A percentile compares a stretch with the other conserved stretches of the same genome.
These are phyloP conservation scores for Eustalomyia histrio DNA, from an alignment of 2,888 invertebrate species.

Conservation along the genomic window DNA sequence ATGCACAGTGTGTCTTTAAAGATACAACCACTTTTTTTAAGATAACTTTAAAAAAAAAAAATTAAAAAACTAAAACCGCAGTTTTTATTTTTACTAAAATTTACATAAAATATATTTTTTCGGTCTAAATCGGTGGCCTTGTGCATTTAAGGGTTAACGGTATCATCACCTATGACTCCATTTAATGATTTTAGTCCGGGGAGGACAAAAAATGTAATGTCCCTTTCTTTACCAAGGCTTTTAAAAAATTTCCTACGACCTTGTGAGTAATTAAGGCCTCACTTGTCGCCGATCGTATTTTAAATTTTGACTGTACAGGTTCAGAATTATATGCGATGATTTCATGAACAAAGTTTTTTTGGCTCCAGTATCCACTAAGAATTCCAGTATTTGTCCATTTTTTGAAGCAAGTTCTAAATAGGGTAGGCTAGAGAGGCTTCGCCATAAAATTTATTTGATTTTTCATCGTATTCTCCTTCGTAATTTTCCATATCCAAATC, in stretches of 20 bases:
- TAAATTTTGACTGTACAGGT: too few relatives aligned
- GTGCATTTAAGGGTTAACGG: too few relatives aligned
- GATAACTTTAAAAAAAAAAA: too few relatives aligned
- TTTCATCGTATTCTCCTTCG: too few relatives aligned
- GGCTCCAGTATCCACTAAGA: constrained; percentile 35
- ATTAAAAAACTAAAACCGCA: too few relatives aligned
- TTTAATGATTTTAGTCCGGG: constrained; percentile 27
- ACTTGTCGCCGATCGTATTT: constrained; percentile 2
- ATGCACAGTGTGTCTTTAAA: too few relatives aligned
- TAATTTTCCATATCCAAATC: background rate
- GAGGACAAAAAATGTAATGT: constrained; percentile 20
- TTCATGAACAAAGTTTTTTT: constrained; percentile 29
- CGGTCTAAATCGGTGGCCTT: too few relatives aligned
- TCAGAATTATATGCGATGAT: too few relatives aligned
- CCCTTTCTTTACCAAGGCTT: background rate
- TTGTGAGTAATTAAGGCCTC: background rate
- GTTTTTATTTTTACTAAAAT: too few relatives aligned
- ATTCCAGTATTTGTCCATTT: constrained; percentile 32
- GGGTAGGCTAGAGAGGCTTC: constrained; percentile 55
- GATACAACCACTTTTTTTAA: too few relatives aligned
- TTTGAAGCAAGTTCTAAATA: constrained; percentile 41
- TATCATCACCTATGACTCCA: constrained; percentile 34
- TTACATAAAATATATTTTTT: too few relatives aligned
- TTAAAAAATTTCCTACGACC: constrained; percentile 28
- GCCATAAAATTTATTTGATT: constrained; percentile 53